phyloP scores from a whole-genome alignment of 2,113 vertebrate genomes.

The Nesospiza acunhae region DNA sequence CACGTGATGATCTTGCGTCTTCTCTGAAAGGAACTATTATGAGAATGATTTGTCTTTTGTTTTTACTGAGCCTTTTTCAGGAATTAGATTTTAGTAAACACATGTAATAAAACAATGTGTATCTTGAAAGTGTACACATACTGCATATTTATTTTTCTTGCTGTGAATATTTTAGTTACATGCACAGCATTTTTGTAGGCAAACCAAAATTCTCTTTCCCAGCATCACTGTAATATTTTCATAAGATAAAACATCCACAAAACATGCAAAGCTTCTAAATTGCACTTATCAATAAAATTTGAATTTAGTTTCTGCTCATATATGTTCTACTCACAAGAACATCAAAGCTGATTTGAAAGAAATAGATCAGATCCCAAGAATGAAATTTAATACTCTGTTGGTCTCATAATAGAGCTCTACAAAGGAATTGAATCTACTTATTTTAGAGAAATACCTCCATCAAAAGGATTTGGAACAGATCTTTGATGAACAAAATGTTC shows the following conservation, averaged over 20 bases:
- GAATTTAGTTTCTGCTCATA: background rate
- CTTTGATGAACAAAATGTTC: background rate
- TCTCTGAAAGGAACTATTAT: slow-evolving; percentile 19
- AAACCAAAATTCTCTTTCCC: background rate
- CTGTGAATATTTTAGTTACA: background rate
- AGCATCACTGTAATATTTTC: background rate
- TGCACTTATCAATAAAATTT: background rate
- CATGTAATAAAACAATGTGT: background rate
- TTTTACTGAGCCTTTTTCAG: background rate
- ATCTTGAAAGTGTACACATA: background rate
- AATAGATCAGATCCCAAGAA: background rate
- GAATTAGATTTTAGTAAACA: background rate
- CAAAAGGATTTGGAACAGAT: background rate
- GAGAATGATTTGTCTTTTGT: background rate
- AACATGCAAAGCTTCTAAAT: background rate
- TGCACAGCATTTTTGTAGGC: background rate
- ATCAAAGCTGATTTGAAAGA: background rate
- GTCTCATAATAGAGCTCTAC: background rate
- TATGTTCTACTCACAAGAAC: background rate
- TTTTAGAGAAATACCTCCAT: background rate
- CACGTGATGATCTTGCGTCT: slow-evolving; percentile 37
- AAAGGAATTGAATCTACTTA: background rate
- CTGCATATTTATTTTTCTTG: background rate
- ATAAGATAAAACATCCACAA: background rate
- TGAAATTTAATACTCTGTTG: background rate